Evolutionary conservation across 2,797 vertebrate genomes (phyloP), one percentile per base, ranked within the genome.

Genomic region (Apogon talboti): DNA sequence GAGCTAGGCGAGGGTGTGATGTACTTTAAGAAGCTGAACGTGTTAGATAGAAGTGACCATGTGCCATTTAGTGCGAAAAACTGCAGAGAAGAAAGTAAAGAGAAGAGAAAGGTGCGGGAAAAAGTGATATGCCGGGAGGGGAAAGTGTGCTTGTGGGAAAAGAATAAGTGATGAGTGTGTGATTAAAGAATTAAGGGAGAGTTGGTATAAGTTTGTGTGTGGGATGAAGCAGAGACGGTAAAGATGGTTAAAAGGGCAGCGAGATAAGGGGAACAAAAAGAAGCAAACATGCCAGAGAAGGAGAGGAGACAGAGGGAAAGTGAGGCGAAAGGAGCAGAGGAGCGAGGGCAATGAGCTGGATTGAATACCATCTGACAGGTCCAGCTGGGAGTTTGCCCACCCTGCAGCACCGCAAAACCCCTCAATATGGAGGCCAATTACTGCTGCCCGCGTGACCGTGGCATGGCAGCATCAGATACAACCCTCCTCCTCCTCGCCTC

Each of bases 371-470:
- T 94, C 89, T 94, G 93, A 94, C 93, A 94, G 90, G 91, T 94
- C 92, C 93, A 94, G 91, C 92, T 94, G 93, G 93, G 92, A 91
- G 88, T 81, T 88, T 91, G 92, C 91, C 91, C 92, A 86, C 90
- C 91, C 92, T 82, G 87, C 91, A 92, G 91, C 91, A 90, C 86
- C 81, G 82, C 92, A 94, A 93, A 91, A 93, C 90, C 90, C 89
- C 91, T 92, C 92, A 94, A 94, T 94, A 94, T 94, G 93, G 93
- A 92, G 86, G 90, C 93, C 92, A 94, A 94, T 94, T 93, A 94
- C 89, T 92, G 91, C 90, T 92, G 92, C 92, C 92, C 90, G 92
- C 91, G 85, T 93, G 92, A 93, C 91, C 91, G 89, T 90, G 85
- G 89, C 89, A 90, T 87, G 91, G 90, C 88, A 89, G 91, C 92